Evolutionary conservation across 2,797 vertebrate species (phyloP).

Genomic region (Micrastur ruficollis): DNA sequence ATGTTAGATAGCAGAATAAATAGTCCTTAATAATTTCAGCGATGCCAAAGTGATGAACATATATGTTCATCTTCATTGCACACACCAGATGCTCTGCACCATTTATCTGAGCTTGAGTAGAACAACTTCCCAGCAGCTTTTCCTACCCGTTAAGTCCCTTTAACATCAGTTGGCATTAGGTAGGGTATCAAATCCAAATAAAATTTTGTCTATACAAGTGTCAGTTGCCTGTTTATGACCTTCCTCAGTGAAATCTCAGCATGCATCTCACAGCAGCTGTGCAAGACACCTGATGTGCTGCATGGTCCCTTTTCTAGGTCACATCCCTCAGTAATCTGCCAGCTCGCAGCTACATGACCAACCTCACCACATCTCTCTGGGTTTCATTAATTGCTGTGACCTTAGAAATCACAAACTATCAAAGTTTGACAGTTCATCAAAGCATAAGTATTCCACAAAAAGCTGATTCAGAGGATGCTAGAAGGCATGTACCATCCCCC

Average conservation of each 20-base stretch:
- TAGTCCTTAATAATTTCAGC: neutral
- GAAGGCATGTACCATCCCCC: neutral
- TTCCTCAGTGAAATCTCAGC: neutral
- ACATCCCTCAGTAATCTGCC: neutral
- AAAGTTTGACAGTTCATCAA: neutral
- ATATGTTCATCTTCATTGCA: neutral
- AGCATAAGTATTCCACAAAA: neutral
- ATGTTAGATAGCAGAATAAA: neutral
- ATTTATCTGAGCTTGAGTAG: neutral
- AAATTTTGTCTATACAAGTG: neutral
- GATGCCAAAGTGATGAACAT: neutral
- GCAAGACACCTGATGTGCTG: neutral
- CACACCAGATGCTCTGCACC: neutral
- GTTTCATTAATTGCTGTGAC: neutral
- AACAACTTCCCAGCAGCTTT: neutral
- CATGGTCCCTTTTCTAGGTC: neutral
- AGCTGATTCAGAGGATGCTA: neutral
- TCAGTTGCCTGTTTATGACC: neutral
- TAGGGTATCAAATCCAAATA: neutral
- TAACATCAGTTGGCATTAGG: neutral
- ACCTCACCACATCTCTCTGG: neutral
- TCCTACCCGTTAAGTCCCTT: neutral
- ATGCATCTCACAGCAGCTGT: neutral
- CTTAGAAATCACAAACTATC: neutral
- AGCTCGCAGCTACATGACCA: neutral